Base-by-base conservation (phyloP, 2,888 invertebrate species). In the Euplexia lucipara region DNA sequence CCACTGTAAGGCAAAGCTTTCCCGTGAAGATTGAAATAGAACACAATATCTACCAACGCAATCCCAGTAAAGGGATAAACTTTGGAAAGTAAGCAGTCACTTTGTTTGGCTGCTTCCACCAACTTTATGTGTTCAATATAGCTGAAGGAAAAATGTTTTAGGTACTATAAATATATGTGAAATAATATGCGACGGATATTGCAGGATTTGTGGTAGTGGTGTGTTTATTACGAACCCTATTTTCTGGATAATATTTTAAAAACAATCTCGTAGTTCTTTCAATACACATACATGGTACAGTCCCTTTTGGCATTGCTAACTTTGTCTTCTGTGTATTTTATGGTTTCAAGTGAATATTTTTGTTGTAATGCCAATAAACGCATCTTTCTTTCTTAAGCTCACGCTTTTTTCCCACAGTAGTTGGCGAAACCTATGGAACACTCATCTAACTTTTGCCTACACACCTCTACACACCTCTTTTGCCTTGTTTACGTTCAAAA, bases 61-160 rank as follows among this genome's bases (percentile, higher is more conserved):
- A 67, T 61, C 42, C 42, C 12, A 37, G 45, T 58, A 63, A 63
- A 71, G 51, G 45, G 44, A 71, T 79, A 69, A 69, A 76, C 48
- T 67, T 74, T 76, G 65, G 53, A 75, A 75, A 77, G 80, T 61
- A 73, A 61, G 54, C 45, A 79, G 70, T 58, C 53, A 54, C 49
- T 63, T 52, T 60, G 69, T 77, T 63, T 45, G 47, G 37, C 22
- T 12, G 30, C 57, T 22, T 22, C 58, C 39, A 52, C 59, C 18
- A 61, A 71, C 57, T 79, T 78, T 83, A 83, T 78, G 66, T 26
- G 67, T 74, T 78, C 75, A 82, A 83, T 82, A 81, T 69, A 70
- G 51, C 54, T 22, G 16, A 53, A 48, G 44, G 51, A 73, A 66
- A n/a, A 64, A 67, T 59, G 34, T 54, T 44, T 53, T 32, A n/a